Percentiles rank a stretch among this genome's conserved stretches.
Evolutionary conservation across 2,113 vertebrate genomes (phyloP).

Genomic region (Ciconia maguari): DNA sequence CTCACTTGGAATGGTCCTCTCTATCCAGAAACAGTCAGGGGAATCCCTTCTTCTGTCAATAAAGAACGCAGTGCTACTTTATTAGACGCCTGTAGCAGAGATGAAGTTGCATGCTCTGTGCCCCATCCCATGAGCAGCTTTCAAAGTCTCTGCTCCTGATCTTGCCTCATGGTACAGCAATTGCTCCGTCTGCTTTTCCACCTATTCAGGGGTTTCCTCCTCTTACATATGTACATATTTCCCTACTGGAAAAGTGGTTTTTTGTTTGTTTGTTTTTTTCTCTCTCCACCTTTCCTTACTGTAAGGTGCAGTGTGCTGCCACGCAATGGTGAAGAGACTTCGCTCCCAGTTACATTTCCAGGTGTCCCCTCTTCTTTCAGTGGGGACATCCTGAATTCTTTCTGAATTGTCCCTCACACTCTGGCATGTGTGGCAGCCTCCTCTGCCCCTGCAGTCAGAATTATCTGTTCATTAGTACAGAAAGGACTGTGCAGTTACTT

Average conservation of each 20-base stretch:
- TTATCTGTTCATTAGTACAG: background rate
- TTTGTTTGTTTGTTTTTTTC: background rate
- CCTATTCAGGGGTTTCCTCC: background rate
- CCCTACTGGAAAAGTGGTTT: background rate
- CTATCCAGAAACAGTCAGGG: background rate
- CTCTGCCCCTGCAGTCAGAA: background rate
- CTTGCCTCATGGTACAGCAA: background rate
- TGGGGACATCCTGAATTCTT: background rate
- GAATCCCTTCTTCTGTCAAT: background rate
- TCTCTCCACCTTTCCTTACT: background rate
- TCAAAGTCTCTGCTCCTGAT: background rate
- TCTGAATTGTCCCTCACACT: background rate
- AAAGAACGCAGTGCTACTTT: background rate
- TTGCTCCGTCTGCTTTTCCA: background rate
- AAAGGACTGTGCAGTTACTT: background rate
- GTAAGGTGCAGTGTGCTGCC: background rate
- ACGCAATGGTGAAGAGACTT: background rate
- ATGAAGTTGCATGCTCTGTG: background rate
- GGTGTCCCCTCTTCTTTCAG: background rate
- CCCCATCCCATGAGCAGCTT: background rate
- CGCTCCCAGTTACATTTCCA: background rate
- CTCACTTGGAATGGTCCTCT: background rate
- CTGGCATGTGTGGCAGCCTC: background rate
- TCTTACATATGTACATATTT: background rate
- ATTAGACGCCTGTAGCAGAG: background rate